Base-by-base conservation (phyloP, 2,113 vertebrate genomes). In the Erpornis zantholeuca region DNA sequence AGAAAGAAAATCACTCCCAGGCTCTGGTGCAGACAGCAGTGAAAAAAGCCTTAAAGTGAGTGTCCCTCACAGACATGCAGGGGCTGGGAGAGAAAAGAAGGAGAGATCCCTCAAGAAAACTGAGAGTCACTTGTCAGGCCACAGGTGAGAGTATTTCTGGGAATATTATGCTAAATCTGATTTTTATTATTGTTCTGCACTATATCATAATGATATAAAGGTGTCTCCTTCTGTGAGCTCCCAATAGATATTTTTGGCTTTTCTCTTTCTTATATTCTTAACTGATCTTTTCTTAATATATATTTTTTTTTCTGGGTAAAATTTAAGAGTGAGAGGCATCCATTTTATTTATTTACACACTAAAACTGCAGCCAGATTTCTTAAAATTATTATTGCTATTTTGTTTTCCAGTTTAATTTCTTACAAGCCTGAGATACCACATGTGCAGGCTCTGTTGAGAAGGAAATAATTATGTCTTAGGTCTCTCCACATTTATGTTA, bases 81-180 rank as follows among this genome's bases (percentile, higher is more conserved):
- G n/a, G 50, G 5, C 56, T 64, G 94, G 71, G 66, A 97, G 94
- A 75, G 96, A 98, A 53, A 97, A 85, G 56, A 96, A 49, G 73
- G 96, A 96, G 47, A 96, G 86, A 42, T 86, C 72, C 0, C 82
- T 92, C 31, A 95, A 25, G 60, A 76, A 94, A 75, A 94, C 42
- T 18, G 96, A 95, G 56, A 77, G 31, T 83, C 65, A 40, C 3
- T 50, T 96, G 40, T 52, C 85, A 15, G 54, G 92, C 8, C 85
- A 80, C 93, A 98, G 98, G 98, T 98, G 95, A 97, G 98, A 88
- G 17, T 45, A 29, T 78, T 65, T 76, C 6, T 89, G 61, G 68
- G 36, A 78, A 25, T 73, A 20, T 56, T 22, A 1, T 13, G 47
- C 7, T 90, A 13, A 82, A 79, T 8, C 2, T 24, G 19, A 12